Base-by-base conservation (phyloP, 2,797 vertebrate species). In the Sebastes wilsoni region DNA sequence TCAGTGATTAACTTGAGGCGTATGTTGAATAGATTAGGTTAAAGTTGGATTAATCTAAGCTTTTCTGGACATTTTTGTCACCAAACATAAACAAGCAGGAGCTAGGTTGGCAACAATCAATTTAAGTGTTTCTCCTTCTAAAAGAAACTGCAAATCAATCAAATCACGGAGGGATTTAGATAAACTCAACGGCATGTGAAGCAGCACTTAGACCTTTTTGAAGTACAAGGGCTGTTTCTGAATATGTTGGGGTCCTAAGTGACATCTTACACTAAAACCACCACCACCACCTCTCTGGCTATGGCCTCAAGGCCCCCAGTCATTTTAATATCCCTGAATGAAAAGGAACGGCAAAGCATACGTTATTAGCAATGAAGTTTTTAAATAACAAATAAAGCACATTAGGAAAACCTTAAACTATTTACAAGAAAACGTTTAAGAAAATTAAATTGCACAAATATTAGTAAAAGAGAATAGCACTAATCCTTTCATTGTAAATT, bases 91-190 rank as follows among this genome's bases (percentile, higher is more conserved):
- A 58, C 13, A 59, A 20, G 13, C 2, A 54, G 34, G 23, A 49
- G 16, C 10, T 6, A 14, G 1, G 4, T 20, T 46, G 59, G 12
- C 22, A 52, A 32, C 42, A 66, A 66, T 62, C 7, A 69, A 60
- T 28, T 28, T 2, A 42, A 22, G 18, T 27, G 60, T 69, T 74
- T 13, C 7, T 54, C 49, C 11, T 55, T 32, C 25, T 54, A 42
- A 74, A 71, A 46, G 49, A 66, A 22, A 30, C 6, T 69, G 20
- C 14, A 62, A 59, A 34, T 82, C 72, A 23, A 18, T 80, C 46
- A 77, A 52, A 56, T 71, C 61, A 61, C 20, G 8, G 20, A 27
- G 22, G 46, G 1, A 52, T 27, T 23, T 22, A 27, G 64, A 76
- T 42, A 42, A 77, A 66, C 22, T 59, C 49, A 25, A 8, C 25